Evolutionary conservation across 2,113 vertebrate genomes (phyloP).

Genomic region (Thunnus maccoyii): DNA sequence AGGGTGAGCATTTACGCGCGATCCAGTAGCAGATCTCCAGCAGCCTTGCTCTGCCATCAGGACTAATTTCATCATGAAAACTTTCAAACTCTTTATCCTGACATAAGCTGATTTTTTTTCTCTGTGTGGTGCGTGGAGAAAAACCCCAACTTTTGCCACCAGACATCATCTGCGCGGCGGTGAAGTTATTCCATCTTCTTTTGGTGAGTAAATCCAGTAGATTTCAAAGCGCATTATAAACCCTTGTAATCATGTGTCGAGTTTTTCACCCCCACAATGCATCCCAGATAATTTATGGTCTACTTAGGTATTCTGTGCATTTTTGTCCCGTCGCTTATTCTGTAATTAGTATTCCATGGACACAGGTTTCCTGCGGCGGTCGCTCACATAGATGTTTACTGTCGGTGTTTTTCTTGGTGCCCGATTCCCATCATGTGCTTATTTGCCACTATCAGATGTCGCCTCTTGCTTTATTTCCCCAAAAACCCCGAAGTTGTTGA

Average conservation of each 20-base stretch:
- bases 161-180: slow-evolving; percentile 38
- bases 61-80: slow-evolving; percentile 69
- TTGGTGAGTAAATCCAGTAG: slow-evolving; percentile 61
- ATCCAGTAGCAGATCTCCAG: slow-evolving; percentile 54
- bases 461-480: slow-evolving; percentile 7
- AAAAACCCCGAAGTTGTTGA: slow-evolving; percentile 28
- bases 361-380: slow-evolving; percentile 79
- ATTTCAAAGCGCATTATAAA: background rate
- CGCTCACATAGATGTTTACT: slow-evolving; percentile 71
- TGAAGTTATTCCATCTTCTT: slow-evolving; percentile 58
- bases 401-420: slow-evolving; percentile 40
- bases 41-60: slow-evolving; percentile 39
- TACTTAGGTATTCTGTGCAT: slow-evolving; percentile 36
- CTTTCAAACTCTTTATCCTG: slow-evolving; percentile 49
- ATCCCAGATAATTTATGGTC: slow-evolving; percentile 7
- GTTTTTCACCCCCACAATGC: background rate
- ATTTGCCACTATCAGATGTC: slow-evolving; percentile 1
- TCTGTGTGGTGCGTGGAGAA: background rate
- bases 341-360: slow-evolving; percentile 85
- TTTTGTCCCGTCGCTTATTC: slow-evolving; percentile 51
- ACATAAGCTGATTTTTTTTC: background rate
- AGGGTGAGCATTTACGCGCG: slow-evolving; percentile 76
- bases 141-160: slow-evolving; percentile 63
- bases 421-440: slow-evolving; percentile 17
- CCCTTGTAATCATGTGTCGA: background rate